Conservation (phyloP, 2,888 invertebrate species). For the Hyles lineata region DNA sequence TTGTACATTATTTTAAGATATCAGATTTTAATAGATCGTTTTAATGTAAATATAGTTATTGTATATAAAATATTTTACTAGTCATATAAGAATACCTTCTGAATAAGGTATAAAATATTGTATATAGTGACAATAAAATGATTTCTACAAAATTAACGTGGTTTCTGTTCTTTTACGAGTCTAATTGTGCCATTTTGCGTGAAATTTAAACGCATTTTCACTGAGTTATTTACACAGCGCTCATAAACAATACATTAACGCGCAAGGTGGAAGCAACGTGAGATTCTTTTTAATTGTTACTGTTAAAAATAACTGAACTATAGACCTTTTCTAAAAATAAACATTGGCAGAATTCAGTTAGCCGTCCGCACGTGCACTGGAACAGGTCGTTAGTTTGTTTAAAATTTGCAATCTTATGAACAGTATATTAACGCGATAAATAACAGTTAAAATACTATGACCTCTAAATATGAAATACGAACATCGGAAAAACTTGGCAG, state of each 20-base stretch:
- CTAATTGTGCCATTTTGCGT: too few species aligned
- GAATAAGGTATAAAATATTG: constrained; percentile 58
- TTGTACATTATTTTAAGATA: constrained; percentile 39
- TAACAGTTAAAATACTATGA: constrained; percentile 46
- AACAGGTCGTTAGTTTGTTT: neutral
- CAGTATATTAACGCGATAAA: neutral
- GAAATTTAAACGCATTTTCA: too few species aligned
- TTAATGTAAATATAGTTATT: constrained; percentile 57
- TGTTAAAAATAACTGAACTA: constrained; percentile 24
- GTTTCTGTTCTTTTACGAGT: neutral
- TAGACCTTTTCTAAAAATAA: constrained; percentile 23
- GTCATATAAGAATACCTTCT: constrained; percentile 64
- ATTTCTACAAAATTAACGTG: constrained; percentile 34
- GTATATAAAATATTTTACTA: constrained; percentile 65
- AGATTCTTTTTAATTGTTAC: constrained; percentile 28
- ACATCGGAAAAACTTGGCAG: constrained; percentile 70
- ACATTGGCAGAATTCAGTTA: constrained; percentile 11
- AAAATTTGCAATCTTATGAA: neutral
- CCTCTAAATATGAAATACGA: constrained; percentile 62
- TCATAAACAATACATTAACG: neutral
- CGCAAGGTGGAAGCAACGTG: constrained; percentile 23
- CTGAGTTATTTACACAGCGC: neutral
- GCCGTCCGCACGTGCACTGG: neutral
- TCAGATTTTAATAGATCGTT: constrained; percentile 54
- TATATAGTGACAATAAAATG: constrained; percentile 64